Conservation (phyloP, 2,888 invertebrate genomes). For the Stenodema calcarata region DNA sequence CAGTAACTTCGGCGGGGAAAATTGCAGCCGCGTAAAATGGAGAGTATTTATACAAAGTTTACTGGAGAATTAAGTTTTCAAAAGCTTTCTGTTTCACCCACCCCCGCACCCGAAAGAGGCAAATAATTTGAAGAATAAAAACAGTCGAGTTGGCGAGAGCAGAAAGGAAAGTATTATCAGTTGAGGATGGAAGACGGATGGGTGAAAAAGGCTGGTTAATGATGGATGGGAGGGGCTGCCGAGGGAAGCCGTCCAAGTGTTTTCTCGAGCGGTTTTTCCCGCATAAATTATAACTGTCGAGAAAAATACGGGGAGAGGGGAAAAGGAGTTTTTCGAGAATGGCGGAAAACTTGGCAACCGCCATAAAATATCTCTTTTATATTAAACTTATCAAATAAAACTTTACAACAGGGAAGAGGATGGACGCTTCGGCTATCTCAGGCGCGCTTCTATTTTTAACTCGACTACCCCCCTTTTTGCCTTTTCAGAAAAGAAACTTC, state of each 20-base stretch:
- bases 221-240: not conserved
- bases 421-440: conserved; percentile 51
- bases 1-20: not conserved
- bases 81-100: not conserved
- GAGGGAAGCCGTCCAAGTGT: conserved; percentile 24
- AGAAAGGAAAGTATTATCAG: conserved; percentile 45
- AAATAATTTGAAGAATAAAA: conserved; percentile 41
- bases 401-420: conserved; percentile 52
- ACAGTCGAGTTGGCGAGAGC: conserved; percentile 31
- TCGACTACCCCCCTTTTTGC: not conserved
- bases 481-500: conserved; percentile 25
- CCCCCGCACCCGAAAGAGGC: not conserved
- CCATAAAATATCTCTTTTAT: conserved; percentile 56
- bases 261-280: conserved; percentile 52
- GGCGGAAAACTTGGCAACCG: conserved; percentile 44
- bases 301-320: conserved; percentile 51
- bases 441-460: conserved; percentile 32
- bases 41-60: conserved; percentile 30
- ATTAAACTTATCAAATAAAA: conserved; percentile 57
- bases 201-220: not conserved
- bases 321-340: conserved; percentile 35
- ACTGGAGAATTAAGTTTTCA: conserved; percentile 35
- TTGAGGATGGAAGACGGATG: conserved; percentile 17
- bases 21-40: not conserved
- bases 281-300: conserved; percentile 56